Base-by-base conservation (phyloP, 2,888 invertebrate genomes). In the Drosophila neonasuta region DNA sequence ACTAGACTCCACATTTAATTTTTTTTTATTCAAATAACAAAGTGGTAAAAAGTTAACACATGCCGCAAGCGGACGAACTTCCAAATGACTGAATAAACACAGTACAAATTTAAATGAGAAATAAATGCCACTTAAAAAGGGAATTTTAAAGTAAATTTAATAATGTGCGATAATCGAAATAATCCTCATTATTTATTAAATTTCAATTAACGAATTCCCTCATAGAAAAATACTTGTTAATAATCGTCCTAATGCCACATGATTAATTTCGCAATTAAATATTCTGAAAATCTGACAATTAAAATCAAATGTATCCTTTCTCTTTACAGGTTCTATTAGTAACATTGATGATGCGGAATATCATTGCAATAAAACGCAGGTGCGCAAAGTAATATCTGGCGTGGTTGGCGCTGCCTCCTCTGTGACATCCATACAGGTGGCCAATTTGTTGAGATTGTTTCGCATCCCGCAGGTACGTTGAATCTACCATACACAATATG, bases 391-490 rank as follows among this genome's bases (percentile, higher is more conserved):
- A 51, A 96, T 97, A 80, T 95, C 96, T 6, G 97, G 97, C 2
- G 97, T 97, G 8, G 95, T 97, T 36, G 97, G 96, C 3, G 97
- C 97, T 4, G 95, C 97, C 13, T 97, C 97, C 42, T 97, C 97
- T 86, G 97, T 98, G 79, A 98, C 98, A 55, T 97, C 97, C 45
- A 97, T 98, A 87, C 98, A 98, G 92, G 98, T 98, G 68, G 98
- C 98, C 71, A 98, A 96, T 92, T 92, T 97, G 66, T 92, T 98
- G 67, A 93, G 98, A 44, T 94, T 98, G 60, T 98, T 98, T 92
- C 95, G 95, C 88, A 98, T 98, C 89, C 98, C 98, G 10, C 98
- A 91, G 90, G 91, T 91, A 68, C 80, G 86, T 78, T 3, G 2
- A 11, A 7, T n/a, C 10, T 3, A 32, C 50, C 24, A 24, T 24